A percentile compares a stretch with the other conserved stretches of the same genome.
Evolutionary conservation across 2,113 vertebrate genomes (phyloP).

Genomic region (Zosterops borbonicus): DNA sequence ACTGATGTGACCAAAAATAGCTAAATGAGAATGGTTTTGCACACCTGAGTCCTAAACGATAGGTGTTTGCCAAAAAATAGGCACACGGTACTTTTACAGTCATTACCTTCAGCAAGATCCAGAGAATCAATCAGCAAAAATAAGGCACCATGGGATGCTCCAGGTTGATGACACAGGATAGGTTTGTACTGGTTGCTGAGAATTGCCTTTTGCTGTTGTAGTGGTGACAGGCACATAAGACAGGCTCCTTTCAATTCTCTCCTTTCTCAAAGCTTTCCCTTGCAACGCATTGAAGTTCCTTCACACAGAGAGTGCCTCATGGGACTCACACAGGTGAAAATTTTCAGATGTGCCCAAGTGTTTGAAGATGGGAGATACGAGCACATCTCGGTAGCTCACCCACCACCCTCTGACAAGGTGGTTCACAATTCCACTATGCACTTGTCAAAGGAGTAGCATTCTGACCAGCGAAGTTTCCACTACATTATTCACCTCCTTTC

Average conservation of each 20-base stretch:
- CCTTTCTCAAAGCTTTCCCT: not conserved
- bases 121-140: not conserved
- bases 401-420: not conserved
- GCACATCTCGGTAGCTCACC: not conserved
- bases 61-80: not conserved
- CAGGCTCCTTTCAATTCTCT: not conserved
- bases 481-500: not conserved
- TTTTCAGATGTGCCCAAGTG: not conserved
- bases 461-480: not conserved
- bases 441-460: not conserved
- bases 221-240: not conserved
- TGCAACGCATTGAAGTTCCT: not conserved
- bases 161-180: not conserved
- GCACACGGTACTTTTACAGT: not conserved
- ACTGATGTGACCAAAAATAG: not conserved
- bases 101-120: not conserved
- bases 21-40: not conserved
- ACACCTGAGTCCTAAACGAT: not conserved
- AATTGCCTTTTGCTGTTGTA: not conserved
- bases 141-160: not conserved
- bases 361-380: not conserved
- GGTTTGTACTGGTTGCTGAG: not conserved
- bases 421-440: not conserved
- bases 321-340: not conserved
- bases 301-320: not conserved